A percentile compares a stretch with the other conserved stretches of the same genome.
These are phyloP conservation scores for Standfussiana lucernea DNA, from an alignment of 2,888 invertebrate genomes.

Conservation along the genomic window DNA sequence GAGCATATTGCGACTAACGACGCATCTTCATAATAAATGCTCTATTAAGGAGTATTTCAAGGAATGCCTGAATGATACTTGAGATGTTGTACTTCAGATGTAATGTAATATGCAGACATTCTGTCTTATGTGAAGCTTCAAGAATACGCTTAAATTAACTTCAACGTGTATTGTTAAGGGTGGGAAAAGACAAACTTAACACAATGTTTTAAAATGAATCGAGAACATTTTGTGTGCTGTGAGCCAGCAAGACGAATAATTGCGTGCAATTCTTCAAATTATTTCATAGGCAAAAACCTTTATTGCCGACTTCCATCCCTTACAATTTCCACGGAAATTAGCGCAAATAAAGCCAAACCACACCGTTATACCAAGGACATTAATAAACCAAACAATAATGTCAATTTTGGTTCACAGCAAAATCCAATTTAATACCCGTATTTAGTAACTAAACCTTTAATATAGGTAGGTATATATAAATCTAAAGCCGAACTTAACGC, in stretches of 20 bases:
- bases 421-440: slow-evolving; percentile 13
- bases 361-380: neutral
- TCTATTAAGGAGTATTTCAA: neutral
- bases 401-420: neutral
- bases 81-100: neutral
- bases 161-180: neutral
- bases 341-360: neutral
- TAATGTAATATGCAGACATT: slow-evolving; percentile 3
- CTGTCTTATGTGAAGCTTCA: neutral
- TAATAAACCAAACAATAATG: slow-evolving; percentile 4
- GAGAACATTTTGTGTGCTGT: neutral
- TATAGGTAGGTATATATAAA: slow-evolving; percentile 25
- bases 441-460: slow-evolving; percentile 30
- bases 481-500: slow-evolving; percentile 34
- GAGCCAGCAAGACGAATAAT: neutral
- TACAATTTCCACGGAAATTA: neutral
- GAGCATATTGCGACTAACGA: slow-evolving; percentile 26
- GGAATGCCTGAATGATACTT: slow-evolving; percentile 6
- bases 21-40: slow-evolving; percentile 27
- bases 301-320: neutral
- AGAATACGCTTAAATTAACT: slow-evolving; percentile 11
- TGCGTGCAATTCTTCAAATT: too few species aligned
- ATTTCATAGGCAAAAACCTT: neutral
- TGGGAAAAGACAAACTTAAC: neutral
- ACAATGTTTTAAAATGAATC: neutral